Percentiles rank a stretch among this genome's conserved stretches.
Conservation (phyloP, 2,797 vertebrate species). For the Lophius americanus region DNA sequence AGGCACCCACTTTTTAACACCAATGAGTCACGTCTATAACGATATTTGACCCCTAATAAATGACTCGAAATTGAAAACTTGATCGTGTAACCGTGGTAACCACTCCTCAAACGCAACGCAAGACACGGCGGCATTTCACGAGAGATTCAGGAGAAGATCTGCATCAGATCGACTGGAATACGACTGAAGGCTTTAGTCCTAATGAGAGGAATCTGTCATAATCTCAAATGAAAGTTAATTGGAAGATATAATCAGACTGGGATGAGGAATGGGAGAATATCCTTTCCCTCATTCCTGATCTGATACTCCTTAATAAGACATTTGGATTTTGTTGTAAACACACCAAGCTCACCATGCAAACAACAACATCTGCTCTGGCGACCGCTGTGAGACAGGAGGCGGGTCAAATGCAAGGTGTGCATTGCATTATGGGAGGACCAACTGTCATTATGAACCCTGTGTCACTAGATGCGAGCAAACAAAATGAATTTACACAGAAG, state of each 20-base stretch:
- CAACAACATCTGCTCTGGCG: constrained; percentile 62
- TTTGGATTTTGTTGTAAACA: constrained; percentile 14
- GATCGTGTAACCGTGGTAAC: no score
- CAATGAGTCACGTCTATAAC: constrained; percentile 31
- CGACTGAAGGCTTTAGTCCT: constrained; percentile 28
- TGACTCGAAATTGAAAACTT: not conserved
- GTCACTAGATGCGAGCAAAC: not conserved
- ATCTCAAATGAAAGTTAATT: constrained; percentile 14
- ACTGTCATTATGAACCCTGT: constrained; percentile 51
- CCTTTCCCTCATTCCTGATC: not conserved
- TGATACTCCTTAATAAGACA: constrained; percentile 16
- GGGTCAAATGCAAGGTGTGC: constrained; percentile 38
- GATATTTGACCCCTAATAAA: constrained; percentile 34
- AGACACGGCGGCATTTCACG: no score
- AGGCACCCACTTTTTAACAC: constrained; percentile 27
- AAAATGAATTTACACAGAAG: not conserved
- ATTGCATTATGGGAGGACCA: constrained; percentile 57
- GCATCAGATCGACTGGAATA: not conserved
- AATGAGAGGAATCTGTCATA: constrained; percentile 30
- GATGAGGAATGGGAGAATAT: constrained; percentile 3
- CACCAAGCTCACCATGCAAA: constrained; percentile 34
- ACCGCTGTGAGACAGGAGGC: constrained; percentile 44
- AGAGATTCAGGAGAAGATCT: no score
- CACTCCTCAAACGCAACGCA: no score
- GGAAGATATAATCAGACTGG: not conserved